Evolutionary conservation across 2,797 vertebrate species (phyloP).

Genomic region (Ctenopoma kingsleyae): DNA sequence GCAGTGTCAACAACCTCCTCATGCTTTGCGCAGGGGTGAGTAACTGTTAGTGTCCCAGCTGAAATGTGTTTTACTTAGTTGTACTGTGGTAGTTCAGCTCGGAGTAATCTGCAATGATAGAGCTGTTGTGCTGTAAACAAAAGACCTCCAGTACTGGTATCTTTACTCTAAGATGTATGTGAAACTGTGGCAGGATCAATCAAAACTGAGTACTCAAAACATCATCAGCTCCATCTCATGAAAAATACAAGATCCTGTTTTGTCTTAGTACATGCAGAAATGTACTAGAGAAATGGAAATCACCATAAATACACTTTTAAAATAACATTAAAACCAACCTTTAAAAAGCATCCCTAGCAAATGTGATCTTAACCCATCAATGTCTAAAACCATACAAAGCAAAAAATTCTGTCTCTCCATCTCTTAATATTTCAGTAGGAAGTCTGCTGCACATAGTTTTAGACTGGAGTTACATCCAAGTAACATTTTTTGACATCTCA

Average conservation of each 20-base stretch:
- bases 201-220: not conserved
- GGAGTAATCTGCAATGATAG: constrained; percentile 33
- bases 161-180: not conserved
- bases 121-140: constrained; percentile 46
- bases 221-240: not conserved
- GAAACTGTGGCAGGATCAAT: not conserved
- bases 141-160: not conserved
- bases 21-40: constrained; percentile 59
- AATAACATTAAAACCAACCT: no score
- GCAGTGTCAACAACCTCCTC: constrained; percentile 74
- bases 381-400: no score
- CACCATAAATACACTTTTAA: not conserved
- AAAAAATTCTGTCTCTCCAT: no score
- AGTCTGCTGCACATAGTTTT: not conserved
- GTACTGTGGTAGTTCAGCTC: constrained; percentile 14
- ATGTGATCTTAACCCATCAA: no score
- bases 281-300: not conserved
- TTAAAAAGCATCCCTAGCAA: no score
- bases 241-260: not conserved
- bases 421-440: no score
- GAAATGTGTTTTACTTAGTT: constrained; percentile 57
- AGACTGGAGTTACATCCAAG: not conserved
- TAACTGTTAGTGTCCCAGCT: constrained; percentile 55
- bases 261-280: not conserved
- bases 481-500: no score